Conservation (phyloP, 1,140 invertebrate species). For the Drosophila littoralis region DNA sequence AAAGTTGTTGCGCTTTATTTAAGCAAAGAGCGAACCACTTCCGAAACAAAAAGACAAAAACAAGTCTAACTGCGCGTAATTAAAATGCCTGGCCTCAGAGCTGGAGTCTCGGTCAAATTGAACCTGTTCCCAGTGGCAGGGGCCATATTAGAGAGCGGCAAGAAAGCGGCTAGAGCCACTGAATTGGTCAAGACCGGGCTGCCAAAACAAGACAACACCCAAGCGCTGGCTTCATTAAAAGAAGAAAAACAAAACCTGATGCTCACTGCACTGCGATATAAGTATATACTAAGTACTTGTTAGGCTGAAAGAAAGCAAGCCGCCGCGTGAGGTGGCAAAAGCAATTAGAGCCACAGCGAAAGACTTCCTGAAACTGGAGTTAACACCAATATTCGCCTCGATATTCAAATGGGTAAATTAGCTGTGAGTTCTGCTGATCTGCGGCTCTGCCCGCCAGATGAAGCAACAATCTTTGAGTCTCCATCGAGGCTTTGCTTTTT, state of each 20-base stretch:
- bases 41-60: slow-evolving; percentile 64
- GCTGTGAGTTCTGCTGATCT: not conserved
- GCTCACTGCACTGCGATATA: not conserved
- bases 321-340: slow-evolving; percentile 37
- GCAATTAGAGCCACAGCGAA: slow-evolving; percentile 48
- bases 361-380: slow-evolving; percentile 43
- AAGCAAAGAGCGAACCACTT: slow-evolving; percentile 59
- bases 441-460: not conserved
- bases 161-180: slow-evolving; percentile 36
- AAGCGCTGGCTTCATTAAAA: slow-evolving; percentile 23
- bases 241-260: slow-evolving; percentile 2
- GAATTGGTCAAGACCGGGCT: slow-evolving; percentile 39
- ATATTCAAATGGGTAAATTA: slow-evolving; percentile 34
- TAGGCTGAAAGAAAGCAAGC: slow-evolving; percentile 24
- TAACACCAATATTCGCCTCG: slow-evolving; percentile 7
- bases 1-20: slow-evolving; percentile 67
- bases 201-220: slow-evolving; percentile 12
- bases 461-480: slow-evolving; percentile 8
- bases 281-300: not conserved
- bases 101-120: slow-evolving; percentile 63
- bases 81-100: slow-evolving; percentile 40
- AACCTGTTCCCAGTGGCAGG: slow-evolving; percentile 57
- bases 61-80: slow-evolving; percentile 74
- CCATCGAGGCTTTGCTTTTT: slow-evolving; percentile 2
- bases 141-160: slow-evolving; percentile 56